Evolutionary conservation across 2,888 invertebrate species (phyloP).

Genomic region (Andrena chrysosceles): DNA sequence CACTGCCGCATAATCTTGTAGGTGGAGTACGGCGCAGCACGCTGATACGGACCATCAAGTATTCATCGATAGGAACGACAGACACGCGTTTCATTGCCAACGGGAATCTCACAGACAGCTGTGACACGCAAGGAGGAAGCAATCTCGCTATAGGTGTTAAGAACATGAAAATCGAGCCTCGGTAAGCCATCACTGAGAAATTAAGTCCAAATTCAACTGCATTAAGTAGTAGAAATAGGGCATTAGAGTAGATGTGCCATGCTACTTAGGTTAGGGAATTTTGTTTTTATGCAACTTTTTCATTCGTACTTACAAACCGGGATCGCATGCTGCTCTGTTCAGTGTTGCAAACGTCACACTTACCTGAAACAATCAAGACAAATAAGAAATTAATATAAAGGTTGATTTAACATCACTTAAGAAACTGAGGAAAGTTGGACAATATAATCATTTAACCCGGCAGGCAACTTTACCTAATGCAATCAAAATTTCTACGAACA

Average conservation of each 20-base stretch:
- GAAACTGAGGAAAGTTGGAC: background rate
- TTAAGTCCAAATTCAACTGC: background rate
- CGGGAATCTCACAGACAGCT: constrained; percentile 53
- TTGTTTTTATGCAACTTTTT: background rate
- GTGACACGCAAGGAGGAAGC: constrained; percentile 67
- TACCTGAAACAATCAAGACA: constrained; percentile 55
- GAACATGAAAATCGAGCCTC: constrained; percentile 32
- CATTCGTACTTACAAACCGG: constrained; percentile 28
- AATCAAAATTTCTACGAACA: too few species aligned
- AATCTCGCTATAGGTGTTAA: constrained; percentile 24
- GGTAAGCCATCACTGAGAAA: constrained; percentile 21
- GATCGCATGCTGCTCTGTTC: background rate
- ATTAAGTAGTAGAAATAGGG: background rate
- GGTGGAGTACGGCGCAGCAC: constrained; percentile 69
- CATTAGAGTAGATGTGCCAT: too few species aligned
- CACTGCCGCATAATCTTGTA: constrained; percentile 72
- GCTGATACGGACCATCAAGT: constrained; percentile 66
- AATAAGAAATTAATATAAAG: constrained; percentile 2
- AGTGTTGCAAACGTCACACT: constrained; percentile 1
- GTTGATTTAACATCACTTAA: background rate
- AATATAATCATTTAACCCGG: background rate
- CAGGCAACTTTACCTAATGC: too few species aligned
- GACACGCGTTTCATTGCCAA: constrained; percentile 69
- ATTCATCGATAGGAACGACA: constrained; percentile 65
- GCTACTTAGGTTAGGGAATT: background rate